Percentiles rank a stretch among this genome's conserved stretches.
These are phyloP conservation scores for Propithecus deckenii DNA, from an alignment of 2,797 vertebrate genomes.

Conservation along the genomic window DNA sequence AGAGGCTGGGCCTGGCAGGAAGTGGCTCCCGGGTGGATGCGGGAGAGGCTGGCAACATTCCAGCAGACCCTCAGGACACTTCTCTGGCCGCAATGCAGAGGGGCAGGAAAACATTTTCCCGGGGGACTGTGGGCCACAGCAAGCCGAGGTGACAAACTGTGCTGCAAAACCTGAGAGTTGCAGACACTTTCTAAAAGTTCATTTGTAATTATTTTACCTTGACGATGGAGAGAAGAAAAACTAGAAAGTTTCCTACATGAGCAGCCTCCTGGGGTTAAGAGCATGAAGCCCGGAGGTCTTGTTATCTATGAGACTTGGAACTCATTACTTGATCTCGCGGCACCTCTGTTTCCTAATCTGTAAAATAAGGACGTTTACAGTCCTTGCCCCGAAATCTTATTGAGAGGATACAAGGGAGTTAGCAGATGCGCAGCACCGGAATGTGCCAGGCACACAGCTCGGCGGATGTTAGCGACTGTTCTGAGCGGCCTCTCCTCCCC, in stretches of 20 bases:
- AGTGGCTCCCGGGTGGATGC: background rate
- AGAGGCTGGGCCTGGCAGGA: background rate
- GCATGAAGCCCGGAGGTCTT: background rate
- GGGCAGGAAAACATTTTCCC: background rate
- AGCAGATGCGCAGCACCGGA: background rate
- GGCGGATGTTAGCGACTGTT: too few species aligned
- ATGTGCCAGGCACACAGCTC: background rate
- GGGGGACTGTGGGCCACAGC: background rate
- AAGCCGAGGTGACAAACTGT: fast-evolving
- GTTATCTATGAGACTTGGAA: background rate
- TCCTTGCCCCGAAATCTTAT: background rate
- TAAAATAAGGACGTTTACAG: background rate
- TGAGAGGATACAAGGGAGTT: background rate
- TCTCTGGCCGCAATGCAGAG: background rate
- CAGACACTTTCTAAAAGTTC: background rate
- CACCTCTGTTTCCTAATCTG: background rate
- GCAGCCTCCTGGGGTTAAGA: fast-evolving
- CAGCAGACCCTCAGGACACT: background rate
- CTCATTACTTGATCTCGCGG: background rate
- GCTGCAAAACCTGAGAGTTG: background rate
- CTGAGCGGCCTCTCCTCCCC: background rate
- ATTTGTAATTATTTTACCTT: background rate
- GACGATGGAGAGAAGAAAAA: background rate
- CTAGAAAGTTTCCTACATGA: background rate
- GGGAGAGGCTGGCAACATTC: too few species aligned